phyloP scores from a whole-genome alignment of 1,140 invertebrate genomes.

The Leptinotarsa undecemlineata region DNA sequence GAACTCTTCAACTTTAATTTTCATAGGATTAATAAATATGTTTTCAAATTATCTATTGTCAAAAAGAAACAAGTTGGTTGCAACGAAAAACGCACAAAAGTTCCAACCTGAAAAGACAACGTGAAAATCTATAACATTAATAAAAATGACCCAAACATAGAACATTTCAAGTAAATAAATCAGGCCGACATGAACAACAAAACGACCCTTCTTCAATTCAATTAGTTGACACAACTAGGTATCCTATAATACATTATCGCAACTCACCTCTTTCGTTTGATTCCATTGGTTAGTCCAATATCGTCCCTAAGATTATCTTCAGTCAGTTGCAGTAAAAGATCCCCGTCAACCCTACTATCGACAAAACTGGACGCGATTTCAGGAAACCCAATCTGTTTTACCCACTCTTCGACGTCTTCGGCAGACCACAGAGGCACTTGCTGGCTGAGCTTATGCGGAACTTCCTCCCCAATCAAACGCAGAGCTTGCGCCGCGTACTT shows the following conservation, averaged over 20 bases:
- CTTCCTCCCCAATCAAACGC: slow-evolving; percentile 92
- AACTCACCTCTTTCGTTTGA: slow-evolving; percentile 80
- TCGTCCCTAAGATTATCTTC: slow-evolving; percentile 92
- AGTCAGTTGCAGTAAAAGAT: slow-evolving; percentile 89
- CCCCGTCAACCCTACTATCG: slow-evolving; percentile 95
- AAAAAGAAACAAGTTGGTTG: too few species aligned
- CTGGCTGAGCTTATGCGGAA: slow-evolving; percentile 96
- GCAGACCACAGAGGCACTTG: slow-evolving; percentile 97
- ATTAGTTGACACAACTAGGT: too few species aligned
- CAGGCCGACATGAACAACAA: too few species aligned
- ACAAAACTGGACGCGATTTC: slow-evolving; percentile 83
- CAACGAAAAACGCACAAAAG: too few species aligned
- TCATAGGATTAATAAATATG: too few species aligned
- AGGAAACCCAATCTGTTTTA: slow-evolving; percentile 94
- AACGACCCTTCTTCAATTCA: too few species aligned
- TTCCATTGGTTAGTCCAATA: slow-evolving; percentile 91
- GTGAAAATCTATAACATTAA: too few species aligned
- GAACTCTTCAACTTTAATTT: too few species aligned
- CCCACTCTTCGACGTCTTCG: slow-evolving; percentile 97
- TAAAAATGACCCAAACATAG: too few species aligned
- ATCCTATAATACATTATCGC: not conserved
- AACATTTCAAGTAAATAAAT: too few species aligned
- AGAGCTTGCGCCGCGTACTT: slow-evolving; percentile 97
- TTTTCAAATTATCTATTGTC: too few species aligned
- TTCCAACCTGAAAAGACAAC: too few species aligned